Conservation (phyloP, 2,888 invertebrate genomes). For the Drosophila niveifrons region DNA sequence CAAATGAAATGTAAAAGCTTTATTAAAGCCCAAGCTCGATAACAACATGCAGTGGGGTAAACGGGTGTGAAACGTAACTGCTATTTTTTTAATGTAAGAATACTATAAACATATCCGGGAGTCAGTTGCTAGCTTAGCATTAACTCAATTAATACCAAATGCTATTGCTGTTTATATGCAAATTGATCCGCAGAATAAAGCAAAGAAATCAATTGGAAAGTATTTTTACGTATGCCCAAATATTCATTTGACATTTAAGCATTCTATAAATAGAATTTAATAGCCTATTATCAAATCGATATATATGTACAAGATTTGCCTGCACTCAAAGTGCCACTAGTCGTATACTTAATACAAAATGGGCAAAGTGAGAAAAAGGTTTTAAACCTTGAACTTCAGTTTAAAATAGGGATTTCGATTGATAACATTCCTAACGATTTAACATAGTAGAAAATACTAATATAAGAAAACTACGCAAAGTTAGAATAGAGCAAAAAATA, state of each 20-base stretch:
- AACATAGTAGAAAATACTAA: background rate
- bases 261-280: too few species aligned
- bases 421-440: background rate
- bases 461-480: background rate
- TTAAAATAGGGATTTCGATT: background rate
- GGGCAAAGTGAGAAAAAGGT: background rate
- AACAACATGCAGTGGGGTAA: background rate
- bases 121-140: background rate
- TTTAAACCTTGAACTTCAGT: background rate
- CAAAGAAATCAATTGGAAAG: too few species aligned
- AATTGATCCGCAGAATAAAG: background rate
- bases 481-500: background rate
- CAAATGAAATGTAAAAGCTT: slow-evolving; percentile 19
- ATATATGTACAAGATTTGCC: background rate
- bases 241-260: too few species aligned
- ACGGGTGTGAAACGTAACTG: background rate
- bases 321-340: background rate
- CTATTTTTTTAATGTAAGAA: background rate
- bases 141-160: too few species aligned
- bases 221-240: too few species aligned
- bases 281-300: background rate
- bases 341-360: background rate
- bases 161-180: too few species aligned
- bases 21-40: background rate
- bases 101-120: slow-evolving; percentile 1